Conservation (phyloP, 2,797 vertebrate species). For the Poeciliopsis paucimaculata region DNA sequence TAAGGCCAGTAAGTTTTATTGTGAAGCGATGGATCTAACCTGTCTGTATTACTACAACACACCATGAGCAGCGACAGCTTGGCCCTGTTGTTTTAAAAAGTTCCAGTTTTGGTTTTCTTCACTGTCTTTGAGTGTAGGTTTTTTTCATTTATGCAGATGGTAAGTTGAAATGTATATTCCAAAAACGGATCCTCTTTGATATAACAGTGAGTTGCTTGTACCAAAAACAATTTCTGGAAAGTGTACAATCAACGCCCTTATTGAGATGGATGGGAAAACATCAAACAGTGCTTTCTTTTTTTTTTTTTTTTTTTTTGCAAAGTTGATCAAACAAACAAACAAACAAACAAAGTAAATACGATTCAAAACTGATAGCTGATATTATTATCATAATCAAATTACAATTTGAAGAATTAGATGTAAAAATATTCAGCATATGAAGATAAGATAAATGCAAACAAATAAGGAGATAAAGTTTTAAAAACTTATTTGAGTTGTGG, state of each 20-base stretch:
- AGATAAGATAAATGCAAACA: neutral
- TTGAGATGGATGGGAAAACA: neutral
- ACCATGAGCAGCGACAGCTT: neutral
- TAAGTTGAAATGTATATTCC: neutral
- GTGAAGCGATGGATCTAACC: neutral
- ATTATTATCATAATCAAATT: neutral
- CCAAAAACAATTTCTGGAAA: neutral
- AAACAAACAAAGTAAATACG: neutral
- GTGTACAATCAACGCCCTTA: conserved; percentile 1
- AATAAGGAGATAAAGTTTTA: neutral
- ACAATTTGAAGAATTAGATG: neutral
- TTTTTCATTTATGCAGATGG: neutral
- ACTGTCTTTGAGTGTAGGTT: neutral
- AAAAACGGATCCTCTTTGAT: neutral
- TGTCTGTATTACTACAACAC: neutral
- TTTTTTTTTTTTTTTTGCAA: too few species aligned
- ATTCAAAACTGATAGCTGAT: neutral
- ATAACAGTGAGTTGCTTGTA: neutral
- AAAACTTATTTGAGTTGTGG: neutral
- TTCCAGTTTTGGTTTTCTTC: neutral
- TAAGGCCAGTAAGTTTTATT: too few species aligned
- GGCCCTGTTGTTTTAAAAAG: neutral
- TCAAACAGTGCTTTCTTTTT: neutral
- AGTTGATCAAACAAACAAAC: neutral
- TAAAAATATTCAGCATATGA: neutral